Base-by-base conservation (phyloP, 2,113 vertebrate genomes). In the Ictidomys tridecemlineatus region DNA sequence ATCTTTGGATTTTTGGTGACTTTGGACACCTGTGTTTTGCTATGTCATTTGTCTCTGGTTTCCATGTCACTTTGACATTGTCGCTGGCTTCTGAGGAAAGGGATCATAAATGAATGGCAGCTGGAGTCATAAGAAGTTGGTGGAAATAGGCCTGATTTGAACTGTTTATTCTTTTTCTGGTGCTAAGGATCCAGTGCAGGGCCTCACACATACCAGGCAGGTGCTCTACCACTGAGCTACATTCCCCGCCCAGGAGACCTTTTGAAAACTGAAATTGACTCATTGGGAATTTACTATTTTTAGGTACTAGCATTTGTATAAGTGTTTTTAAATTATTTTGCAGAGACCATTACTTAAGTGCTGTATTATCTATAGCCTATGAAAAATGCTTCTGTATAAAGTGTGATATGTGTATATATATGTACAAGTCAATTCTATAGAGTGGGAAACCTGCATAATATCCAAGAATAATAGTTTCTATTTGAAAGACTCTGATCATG, bases 181-280 rank as follows among this genome's bases (percentile, higher is more conserved):
- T 26, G 61, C 61, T 63, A 28, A 18, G 61, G 26, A 63, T 28
- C 61, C 61, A 63, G 24, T 63, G 26, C 9, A 26, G 61, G 61
- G 24, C 61, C 61, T 63, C 61, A 24, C 61, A 28, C 61, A 63
- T 63, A 63, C 9, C 22, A 10, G 24, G 61, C 61, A 63, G 10
- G 61, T 63, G 24, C 61, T 63, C 26, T 63, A 28, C 26, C 24
- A 61, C 8, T 61, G 22, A 61, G 22, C 58, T 61, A 63, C 61
- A 28, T 63, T 22, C 61, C 61, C 9, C 2, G 76, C 30, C 45
- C 45, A 51, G 32, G n/a, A 32, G 34, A 30, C 26, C 51, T 85
- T 72, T 79, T 79, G 51, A 85, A 95, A 85, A 85, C 51, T 72
- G 26, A 85, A 61, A 63, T 83, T 6, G 77, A n/a, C 22, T 87